Evolutionary conservation across 2,888 invertebrate genomes (phyloP).

Genomic region (Euplexia lucipara): DNA sequence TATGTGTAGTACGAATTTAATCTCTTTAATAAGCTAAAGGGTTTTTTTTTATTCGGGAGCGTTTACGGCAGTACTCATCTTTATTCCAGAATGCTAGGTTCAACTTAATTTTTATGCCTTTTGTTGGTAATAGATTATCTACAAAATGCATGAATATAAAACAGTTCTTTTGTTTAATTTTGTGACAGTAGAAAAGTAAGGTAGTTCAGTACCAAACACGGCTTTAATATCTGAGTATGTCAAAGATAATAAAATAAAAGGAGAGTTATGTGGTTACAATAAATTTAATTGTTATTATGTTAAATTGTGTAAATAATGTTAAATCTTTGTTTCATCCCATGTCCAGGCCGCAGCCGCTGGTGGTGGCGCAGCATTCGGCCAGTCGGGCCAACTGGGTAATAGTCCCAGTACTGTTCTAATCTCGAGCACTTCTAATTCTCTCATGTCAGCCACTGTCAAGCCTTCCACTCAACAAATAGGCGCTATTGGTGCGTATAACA

Average conservation of each 20-base stretch:
- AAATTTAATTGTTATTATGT: slow-evolving; percentile 1
- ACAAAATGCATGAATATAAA: too few relatives aligned
- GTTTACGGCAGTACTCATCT: not conserved
- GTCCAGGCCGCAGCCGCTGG: slow-evolving; percentile 88
- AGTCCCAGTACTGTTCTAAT: slow-evolving; percentile 97
- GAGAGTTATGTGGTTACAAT: slow-evolving; percentile 1
- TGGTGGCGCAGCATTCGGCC: slow-evolving; percentile 94
- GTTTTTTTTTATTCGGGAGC: not conserved
- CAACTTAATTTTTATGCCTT: too few relatives aligned
- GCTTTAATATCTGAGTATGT: not conserved
- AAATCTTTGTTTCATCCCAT: slow-evolving; percentile 53
- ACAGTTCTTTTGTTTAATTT: too few relatives aligned
- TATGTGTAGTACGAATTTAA: too few relatives aligned
- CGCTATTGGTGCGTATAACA: slow-evolving; percentile 92
- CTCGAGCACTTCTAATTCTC: slow-evolving; percentile 96
- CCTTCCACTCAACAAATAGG: slow-evolving; percentile 95
- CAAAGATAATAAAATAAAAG: not conserved
- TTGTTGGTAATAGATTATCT: too few relatives aligned
- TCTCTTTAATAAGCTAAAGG: too few relatives aligned
- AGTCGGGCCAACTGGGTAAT: slow-evolving; percentile 95
- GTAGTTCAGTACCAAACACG: too few relatives aligned
- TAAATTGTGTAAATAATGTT: slow-evolving; percentile 34
- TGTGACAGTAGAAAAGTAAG: too few relatives aligned
- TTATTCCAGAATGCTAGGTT: too few relatives aligned
- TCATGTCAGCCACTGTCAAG: slow-evolving; percentile 97